Conservation (phyloP, 2,888 invertebrate genomes). For the Monoplex corrugatus region DNA sequence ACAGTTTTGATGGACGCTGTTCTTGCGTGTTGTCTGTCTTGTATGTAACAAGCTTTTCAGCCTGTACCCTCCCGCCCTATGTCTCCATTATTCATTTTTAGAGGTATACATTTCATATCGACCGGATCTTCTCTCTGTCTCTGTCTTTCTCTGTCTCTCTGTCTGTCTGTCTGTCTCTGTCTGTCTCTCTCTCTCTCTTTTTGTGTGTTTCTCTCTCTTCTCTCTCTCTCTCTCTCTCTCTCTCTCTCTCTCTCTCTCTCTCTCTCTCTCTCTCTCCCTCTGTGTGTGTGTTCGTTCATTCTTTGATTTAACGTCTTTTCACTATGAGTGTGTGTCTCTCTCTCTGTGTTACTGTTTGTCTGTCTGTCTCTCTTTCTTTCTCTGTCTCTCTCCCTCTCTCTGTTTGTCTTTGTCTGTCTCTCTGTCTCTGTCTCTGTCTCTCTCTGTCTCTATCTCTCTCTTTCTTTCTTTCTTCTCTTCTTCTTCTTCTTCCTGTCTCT, state of each 20-base stretch:
- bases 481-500: background rate
- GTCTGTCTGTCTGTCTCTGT: constrained; percentile 18
- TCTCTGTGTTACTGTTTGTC: no score
- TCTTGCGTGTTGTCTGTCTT: no score
- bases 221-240: background rate
- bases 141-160: constrained; percentile 17
- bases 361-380: no score
- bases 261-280: background rate
- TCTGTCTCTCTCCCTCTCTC: no score
- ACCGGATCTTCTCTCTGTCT: background rate
- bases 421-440: background rate
- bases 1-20: no score
- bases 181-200: background rate
- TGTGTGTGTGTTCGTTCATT: background rate
- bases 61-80: no score
- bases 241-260: background rate
- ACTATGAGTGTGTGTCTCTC: no score
- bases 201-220: background rate
- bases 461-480: background rate
- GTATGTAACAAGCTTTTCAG: no score
- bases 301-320: background rate
- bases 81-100: no score
- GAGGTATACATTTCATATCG: no score
- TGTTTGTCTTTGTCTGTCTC: no score
- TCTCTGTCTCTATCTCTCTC: background rate